Conservation (phyloP, 1,140 invertebrate genomes). For the Heliothis virescens region DNA sequence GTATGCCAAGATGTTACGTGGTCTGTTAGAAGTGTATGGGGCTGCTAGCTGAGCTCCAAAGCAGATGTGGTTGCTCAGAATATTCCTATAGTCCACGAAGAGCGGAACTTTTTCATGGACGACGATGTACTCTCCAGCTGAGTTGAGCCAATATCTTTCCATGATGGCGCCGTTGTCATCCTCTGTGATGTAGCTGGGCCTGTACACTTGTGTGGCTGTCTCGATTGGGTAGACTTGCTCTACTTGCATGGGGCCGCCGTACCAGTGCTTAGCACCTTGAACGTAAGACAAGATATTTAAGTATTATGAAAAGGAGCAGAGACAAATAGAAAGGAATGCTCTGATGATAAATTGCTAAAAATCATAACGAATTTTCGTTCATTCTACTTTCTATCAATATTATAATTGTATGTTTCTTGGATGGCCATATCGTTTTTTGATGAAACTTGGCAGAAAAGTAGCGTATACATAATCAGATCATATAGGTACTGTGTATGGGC, state of each 20-base stretch:
- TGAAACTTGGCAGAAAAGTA: no score
- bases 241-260: conserved; percentile 88
- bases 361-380: no score
- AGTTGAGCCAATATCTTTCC: conserved; percentile 93
- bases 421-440: no score
- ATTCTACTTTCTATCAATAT: no score
- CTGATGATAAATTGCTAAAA: no score
- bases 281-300: conserved; percentile 43
- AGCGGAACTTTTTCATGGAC: conserved; percentile 89
- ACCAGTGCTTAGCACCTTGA: conserved; percentile 86
- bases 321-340: no score
- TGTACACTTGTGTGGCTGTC: conserved; percentile 86
- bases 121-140: conserved; percentile 89
- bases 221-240: conserved; percentile 90
- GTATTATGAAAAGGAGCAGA: background rate
- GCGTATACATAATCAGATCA: no score
- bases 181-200: conserved; percentile 88
- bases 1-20: conserved; percentile 87
- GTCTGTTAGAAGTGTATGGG: conserved; percentile 84
- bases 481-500: no score
- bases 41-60: conserved; percentile 87
- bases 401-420: no score
- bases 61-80: conserved; percentile 86
- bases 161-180: conserved; percentile 88
- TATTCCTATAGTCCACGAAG: conserved; percentile 90